Evolutionary conservation across 37 sponge, comb jelly and placozoan genomes (phyloP), one percentile per base, ranked within the genome.

Genomic region (Halichondria panicea): DNA sequence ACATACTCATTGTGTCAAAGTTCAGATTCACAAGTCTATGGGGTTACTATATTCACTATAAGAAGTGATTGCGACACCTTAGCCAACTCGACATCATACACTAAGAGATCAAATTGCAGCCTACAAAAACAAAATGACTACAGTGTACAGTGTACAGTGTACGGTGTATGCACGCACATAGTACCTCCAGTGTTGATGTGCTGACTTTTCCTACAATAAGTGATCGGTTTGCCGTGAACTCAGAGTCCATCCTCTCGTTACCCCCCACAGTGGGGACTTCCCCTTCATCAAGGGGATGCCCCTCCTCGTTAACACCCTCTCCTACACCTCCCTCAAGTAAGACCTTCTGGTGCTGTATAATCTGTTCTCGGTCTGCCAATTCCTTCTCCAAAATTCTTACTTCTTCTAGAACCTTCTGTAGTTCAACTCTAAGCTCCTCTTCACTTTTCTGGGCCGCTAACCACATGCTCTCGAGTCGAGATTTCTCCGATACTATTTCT

Each of bases 211-310:
- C 71, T 71, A 22, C 55, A 3, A 71, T 11, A 31, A 72, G 58
- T 72, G 73, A 72, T 75, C 63, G 75, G 63, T 34, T 75, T 75
- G 63, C 75, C 46, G 18, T 62, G 21, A 75, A 60, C n/a, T 30
- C 45, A 19, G 28, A 45, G 31, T 42, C 24, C 1, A 4, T 36
- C 4, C 43, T 67, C 68, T 67, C 42, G 37, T 58, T 30, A 22
- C 39, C 42, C 38, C 18, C 2, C 8, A 40, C 42, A 67, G n/a
- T 38, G 18, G 21, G 43, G 22, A 4, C 21, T 40, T 38, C 38
- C 15, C 8, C 2, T 67, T 38, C 43, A 39, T 38, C 38, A 2
- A 19, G 24, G 68, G 2, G 24, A 67, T 19, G 15, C 24, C 2
- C 2, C 58, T 2, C 27, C 45, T 34, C 8, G 48, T 11, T 6